Evolutionary conservation across 2,113 vertebrate species (phyloP), one percentile per base, ranked within the genome.

Genomic region (Lepidothrix coronata): DNA sequence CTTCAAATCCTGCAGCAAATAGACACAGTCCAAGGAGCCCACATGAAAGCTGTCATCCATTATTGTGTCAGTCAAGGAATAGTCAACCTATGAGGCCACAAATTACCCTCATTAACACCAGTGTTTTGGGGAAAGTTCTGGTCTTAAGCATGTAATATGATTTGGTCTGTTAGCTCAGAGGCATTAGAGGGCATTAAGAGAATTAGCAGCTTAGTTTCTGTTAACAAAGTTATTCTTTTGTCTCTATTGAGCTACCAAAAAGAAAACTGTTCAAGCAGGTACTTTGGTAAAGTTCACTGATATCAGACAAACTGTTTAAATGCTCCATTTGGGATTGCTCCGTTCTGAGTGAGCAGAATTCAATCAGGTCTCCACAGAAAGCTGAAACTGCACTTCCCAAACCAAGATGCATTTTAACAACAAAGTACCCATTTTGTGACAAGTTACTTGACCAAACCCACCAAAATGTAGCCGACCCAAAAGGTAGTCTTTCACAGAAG

Each of bases 11-110:
- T 84, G 79, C 62, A 89, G 92, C 96, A 95, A 95, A 98, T 84
- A 96, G 90, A 74, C 89, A 88, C 94, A 59, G 72, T 78, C 96
- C 97, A 76, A 95, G 94, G 89, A 97, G 95, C 93, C 74, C 72
- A 97, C 96, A 97, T 97, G 96, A 98, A 98, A 98, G 94, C 96
- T 97, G 96, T 89, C 97, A 95, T 71, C 93, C 90, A 61, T 97
- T 97, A 97, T 97, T 97, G 91, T 93, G 95, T 97, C 97, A 97
- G 75, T 97, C 98, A 97, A 91, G 33, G 74, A 94, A 92, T 80
- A 91, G 88, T 79, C 72, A 97, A 81, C 49, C 88, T 72, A 92
- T 12, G 88, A 97, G 95, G 97, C 96, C 94, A 97, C 89, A 96
- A 98, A 98, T 97, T 97, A 96, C 85, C 87, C 84, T 89, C 77